phyloP scores from a whole-genome alignment of 1,140 invertebrate species.

The Listronotus oregonensis region DNA sequence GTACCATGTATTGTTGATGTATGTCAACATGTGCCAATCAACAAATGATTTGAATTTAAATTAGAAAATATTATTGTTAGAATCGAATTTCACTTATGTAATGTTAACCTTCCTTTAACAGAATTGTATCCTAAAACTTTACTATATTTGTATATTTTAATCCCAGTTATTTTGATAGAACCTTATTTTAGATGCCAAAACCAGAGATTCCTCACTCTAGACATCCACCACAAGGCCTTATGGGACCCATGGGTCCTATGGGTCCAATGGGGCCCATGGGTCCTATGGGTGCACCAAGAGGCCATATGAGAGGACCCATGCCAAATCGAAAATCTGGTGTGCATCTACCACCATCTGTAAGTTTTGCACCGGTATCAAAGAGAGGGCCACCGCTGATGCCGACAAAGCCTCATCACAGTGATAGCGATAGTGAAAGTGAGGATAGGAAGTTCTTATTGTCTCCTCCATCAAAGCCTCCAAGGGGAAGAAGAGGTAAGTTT shows the following conservation, averaged over 20 bases:
- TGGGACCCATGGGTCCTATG: not conserved
- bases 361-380: constrained; percentile 60
- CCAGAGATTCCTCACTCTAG: constrained; percentile 10
- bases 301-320: constrained; percentile 35
- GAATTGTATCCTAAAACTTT: no score
- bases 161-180: not conserved
- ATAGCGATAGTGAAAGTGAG: constrained; percentile 50
- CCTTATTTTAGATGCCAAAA: constrained; percentile 26
- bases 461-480: constrained; percentile 34
- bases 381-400: constrained; percentile 34
- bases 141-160: no score
- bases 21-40: no score
- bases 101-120: no score
- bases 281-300: constrained; percentile 39
- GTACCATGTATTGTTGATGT: no score
- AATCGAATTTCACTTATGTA: no score
- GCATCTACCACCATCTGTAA: constrained; percentile 61
- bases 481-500: constrained; percentile 24
- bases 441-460: constrained; percentile 26
- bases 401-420: constrained; percentile 38
- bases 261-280: constrained; percentile 8
- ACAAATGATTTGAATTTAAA: no score
- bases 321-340: constrained; percentile 42
- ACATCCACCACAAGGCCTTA: not conserved
- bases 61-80: no score